A percentile compares a stretch with the other conserved stretches of the same genome.
phyloP scores from a whole-genome alignment of 1,140 invertebrate genomes.

The Caenorhabditis briggsae region DNA sequence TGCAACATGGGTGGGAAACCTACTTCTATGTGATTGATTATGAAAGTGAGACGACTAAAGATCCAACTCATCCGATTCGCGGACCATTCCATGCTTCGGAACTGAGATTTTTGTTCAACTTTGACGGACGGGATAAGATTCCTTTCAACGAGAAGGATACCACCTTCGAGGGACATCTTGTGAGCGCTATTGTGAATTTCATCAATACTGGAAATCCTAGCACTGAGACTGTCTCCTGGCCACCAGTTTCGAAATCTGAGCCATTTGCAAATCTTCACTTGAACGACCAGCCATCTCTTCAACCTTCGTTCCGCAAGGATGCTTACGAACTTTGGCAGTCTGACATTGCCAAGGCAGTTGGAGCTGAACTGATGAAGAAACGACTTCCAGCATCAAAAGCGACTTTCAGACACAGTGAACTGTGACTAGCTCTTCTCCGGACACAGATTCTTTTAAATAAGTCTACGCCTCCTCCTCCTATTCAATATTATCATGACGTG shows the following conservation, averaged over 20 bases:
- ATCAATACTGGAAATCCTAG: conserved; percentile 56
- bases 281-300: conserved; percentile 1
- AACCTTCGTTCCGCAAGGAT: background rate
- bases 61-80: conserved; percentile 32
- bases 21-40: conserved; percentile 58
- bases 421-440: conserved; percentile 22
- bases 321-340: conserved; percentile 49
- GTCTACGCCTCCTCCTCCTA: background rate
- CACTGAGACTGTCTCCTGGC: conserved; percentile 36
- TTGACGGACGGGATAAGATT: conserved; percentile 40
- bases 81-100: conserved; percentile 58
- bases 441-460: background rate
- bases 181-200: conserved; percentile 49
- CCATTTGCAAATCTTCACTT: conserved; percentile 31
- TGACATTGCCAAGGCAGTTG: conserved; percentile 28
- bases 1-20: conserved; percentile 56
- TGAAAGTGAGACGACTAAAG: conserved; percentile 55
- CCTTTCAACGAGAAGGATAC: conserved; percentile 57
- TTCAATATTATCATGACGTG: conserved; percentile 48
- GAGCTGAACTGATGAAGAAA: conserved; percentile 38
- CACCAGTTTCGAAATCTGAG: conserved; percentile 17
- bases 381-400: conserved; percentile 17
- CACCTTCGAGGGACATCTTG: conserved; percentile 17
- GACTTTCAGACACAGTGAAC: conserved; percentile 31
- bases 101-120: conserved; percentile 54